Evolutionary conservation across 2,888 invertebrate genomes (phyloP).

Genomic region (Pristionchus arcanus): DNA sequence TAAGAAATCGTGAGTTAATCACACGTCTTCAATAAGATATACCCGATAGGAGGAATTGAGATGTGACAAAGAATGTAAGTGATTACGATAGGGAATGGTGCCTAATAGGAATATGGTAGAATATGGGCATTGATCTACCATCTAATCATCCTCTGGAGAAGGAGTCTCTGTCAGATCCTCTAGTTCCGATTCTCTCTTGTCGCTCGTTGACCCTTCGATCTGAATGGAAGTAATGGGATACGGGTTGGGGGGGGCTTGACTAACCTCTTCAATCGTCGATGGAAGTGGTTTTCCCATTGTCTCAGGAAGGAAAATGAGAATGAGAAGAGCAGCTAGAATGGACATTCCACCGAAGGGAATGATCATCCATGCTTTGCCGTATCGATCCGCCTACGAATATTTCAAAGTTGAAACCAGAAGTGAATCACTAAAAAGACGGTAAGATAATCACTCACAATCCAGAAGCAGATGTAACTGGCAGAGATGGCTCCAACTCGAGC

Average conservation of each 20-base stretch:
- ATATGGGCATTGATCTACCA: background rate
- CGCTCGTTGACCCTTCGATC: constrained; percentile 15
- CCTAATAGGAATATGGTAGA: too few species aligned
- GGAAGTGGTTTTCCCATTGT: constrained; percentile 75
- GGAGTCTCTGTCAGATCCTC: constrained; percentile 10
- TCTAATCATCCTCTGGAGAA: background rate
- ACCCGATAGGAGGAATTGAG: background rate
- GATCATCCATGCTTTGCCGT: constrained; percentile 76
- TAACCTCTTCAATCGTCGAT: constrained; percentile 76
- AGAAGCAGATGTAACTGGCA: constrained; percentile 88
- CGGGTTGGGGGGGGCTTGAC: background rate
- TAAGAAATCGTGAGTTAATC: constrained; percentile 8
- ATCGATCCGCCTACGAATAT: constrained; percentile 68
- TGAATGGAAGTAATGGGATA: background rate
- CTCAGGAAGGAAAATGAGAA: constrained; percentile 75
- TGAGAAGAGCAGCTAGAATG: constrained; percentile 72
- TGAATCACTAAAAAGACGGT: background rate
- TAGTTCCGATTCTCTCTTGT: constrained; percentile 9
- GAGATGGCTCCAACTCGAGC: constrained; percentile 91
- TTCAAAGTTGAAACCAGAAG: background rate
- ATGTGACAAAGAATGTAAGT: background rate
- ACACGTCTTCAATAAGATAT: background rate
- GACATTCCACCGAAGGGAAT: constrained; percentile 75
- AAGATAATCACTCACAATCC: constrained; percentile 73
- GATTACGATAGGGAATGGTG: background rate